Base-by-base conservation (phyloP, 2,113 vertebrate species). In the Bufo bufo region DNA sequence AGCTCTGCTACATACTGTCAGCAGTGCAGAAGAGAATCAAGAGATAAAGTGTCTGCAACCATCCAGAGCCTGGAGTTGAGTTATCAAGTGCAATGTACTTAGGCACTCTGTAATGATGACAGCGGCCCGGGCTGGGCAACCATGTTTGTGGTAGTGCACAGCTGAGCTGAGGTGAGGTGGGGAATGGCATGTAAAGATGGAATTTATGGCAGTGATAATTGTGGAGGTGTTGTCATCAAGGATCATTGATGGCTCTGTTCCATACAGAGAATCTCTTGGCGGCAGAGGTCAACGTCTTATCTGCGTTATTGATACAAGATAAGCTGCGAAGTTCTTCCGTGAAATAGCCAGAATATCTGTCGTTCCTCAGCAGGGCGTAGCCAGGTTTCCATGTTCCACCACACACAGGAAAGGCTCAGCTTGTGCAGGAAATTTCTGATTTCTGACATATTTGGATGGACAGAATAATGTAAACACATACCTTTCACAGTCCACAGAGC, bases 361-460 rank as follows among this genome's bases (percentile, higher is more conserved):
- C 69, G 87, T 88, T 88, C 87, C 72, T 49, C 80, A 77, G 80
- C 71, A 77, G 87, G 87, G 87, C 45, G 87, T 88, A 65, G 87
- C 23, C 80, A 47, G 7, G 19, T 59, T 75, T 77, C 43, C n/a
- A 74, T 17, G 50, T 61, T 45, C 52, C 11, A 43, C 71, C 65
- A 14, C 72, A 74, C 69, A 77, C 79, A 87, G 79, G 69, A 87
- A 82, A 65, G 52, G 49, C 33, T 72, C 6, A 66, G n/a, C 11
- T 4, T 13, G 6, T 33, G 17, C 45, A 20, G 72, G 56, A 45
- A 77, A 49, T 56, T 47, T 66, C n/a, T 63, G 72, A 71, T 84
- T 84, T 71, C 14, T 71, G 63, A 84, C 65, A 84, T 65, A 16
- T 71, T 43, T 43, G 65, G n/a, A 71, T 54, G 43, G 63, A 33